These are phyloP conservation scores for Seriola aureovittata DNA, from an alignment of 2,113 vertebrate genomes.

Conservation along the genomic window DNA sequence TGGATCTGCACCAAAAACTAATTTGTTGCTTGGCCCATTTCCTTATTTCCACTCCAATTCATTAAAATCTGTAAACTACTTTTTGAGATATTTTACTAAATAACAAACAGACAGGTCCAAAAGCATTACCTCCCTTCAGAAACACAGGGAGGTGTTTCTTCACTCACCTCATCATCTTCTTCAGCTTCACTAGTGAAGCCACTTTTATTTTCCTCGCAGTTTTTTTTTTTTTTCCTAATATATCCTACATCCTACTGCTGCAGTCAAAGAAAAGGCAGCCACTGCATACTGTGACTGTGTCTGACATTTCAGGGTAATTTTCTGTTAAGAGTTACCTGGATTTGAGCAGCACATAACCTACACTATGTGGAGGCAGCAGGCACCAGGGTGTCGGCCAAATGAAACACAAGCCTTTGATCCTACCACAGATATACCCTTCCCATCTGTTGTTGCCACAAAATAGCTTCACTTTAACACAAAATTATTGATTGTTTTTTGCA, in stretches of 20 bases:
- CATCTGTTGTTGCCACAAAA: constrained; percentile 57
- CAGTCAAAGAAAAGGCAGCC: background rate
- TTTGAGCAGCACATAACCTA: constrained; percentile 38
- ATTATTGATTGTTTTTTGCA: constrained; percentile 55
- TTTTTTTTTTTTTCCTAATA: background rate
- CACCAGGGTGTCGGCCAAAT: constrained; percentile 44
- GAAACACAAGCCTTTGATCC: constrained; percentile 57
- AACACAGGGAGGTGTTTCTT: background rate
- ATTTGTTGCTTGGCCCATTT: background rate
- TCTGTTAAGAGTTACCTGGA: constrained; percentile 25
- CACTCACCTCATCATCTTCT: background rate
- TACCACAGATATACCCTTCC: constrained; percentile 23
- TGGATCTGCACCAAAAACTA: constrained; percentile 1
- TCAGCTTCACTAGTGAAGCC: background rate
- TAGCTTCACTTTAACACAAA: constrained; percentile 50
- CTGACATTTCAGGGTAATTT: constrained; percentile 58
- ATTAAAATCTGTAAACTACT: background rate
- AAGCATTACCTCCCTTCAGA: background rate
- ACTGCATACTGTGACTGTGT: background rate
- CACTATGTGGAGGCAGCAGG: constrained; percentile 36
- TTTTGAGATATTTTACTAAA: background rate
- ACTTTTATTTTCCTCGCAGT: background rate
- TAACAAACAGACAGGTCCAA: background rate
- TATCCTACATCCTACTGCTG: background rate
- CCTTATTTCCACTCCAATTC: background rate